Conservation (phyloP, 1,140 invertebrate genomes). For the Patella vulgata region DNA sequence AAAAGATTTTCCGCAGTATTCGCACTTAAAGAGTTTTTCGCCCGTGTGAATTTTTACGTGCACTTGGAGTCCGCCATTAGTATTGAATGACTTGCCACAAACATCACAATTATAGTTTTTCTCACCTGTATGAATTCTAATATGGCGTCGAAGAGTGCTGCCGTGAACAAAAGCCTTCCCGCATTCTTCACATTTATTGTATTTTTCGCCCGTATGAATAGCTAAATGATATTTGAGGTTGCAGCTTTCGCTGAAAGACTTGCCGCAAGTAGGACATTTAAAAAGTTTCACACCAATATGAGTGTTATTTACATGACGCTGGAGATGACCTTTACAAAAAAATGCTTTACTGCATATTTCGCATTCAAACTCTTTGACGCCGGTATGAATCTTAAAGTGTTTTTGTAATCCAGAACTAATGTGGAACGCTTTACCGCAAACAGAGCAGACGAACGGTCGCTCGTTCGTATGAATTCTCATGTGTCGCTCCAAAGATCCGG, state of each 20-base stretch:
- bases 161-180: no score
- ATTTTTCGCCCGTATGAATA: slow-evolving; percentile 2
- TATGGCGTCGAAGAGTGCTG: no score
- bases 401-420: slow-evolving; percentile 76
- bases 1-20: no score
- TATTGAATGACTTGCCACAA: no score
- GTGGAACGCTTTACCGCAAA: slow-evolving; percentile 62
- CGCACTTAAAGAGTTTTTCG: no score
- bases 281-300: slow-evolving; percentile 89
- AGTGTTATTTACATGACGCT: slow-evolving; percentile 18
- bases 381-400: slow-evolving; percentile 84
- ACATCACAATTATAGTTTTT: no score
- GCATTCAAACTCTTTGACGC: slow-evolving; percentile 85
- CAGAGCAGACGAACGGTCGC: slow-evolving; percentile 7
- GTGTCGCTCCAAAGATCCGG: no score
- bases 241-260: slow-evolving; percentile 73
- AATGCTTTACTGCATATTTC: slow-evolving; percentile 83
- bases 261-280: slow-evolving; percentile 81
- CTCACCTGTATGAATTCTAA: no score
- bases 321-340: slow-evolving; percentile 70
- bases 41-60: no score
- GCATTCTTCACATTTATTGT: no score
- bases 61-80: no score
- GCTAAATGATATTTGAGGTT: slow-evolving; percentile 5
- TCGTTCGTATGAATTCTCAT: slow-evolving; percentile 6